Base-by-base conservation (phyloP, 2,888 invertebrate genomes). In the Onchidella celtica region DNA sequence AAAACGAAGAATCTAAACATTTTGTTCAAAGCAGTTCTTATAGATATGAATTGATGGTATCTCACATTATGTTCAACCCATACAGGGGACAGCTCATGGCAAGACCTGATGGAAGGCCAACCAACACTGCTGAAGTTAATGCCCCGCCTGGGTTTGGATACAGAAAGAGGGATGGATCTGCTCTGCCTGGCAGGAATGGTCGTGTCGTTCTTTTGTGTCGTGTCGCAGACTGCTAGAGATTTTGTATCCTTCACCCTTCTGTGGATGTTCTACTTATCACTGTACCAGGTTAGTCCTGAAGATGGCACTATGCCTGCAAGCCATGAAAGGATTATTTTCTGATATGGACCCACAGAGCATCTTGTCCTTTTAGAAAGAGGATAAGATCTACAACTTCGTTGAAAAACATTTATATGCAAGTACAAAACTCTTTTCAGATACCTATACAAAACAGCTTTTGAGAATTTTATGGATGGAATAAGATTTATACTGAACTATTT, bases 251-350 rank as follows among this genome's bases (percentile, higher is more conserved):
- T 96, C 92, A 94, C 95, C 32, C 92, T 94, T 3, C 93, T 96
- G 36, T 96, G 96, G 96, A 94, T 95, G 24, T 91, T 96, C 1
- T 97, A 96, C 92, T 95, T 95, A 88, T 96, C 96, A 0, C 91
- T 96, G n/a, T 96, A 95, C 89, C 96, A 96, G 94, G 94, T 93
- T 82, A 82, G 70, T 65, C 24, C 11, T 73, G 27, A 40, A 32
- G n/a, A n/a, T n/a, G n/a, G n/a, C n/a, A n/a, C n/a, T n/a, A n/a
- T n/a, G n/a, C n/a, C n/a, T n/a, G n/a, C n/a, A n/a, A n/a, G n/a
- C n/a, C n/a, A n/a, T n/a, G n/a, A n/a, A n/a, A n/a, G n/a, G n/a
- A n/a, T n/a, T n/a, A n/a, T n/a, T n/a, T n/a, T n/a, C n/a, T n/a
- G n/a, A n/a, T n/a, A n/a, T n/a, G n/a, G n/a, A n/a, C n/a, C n/a